Base-by-base conservation (phyloP, 2,113 vertebrate species). In the Xiphophorus couchianus region DNA sequence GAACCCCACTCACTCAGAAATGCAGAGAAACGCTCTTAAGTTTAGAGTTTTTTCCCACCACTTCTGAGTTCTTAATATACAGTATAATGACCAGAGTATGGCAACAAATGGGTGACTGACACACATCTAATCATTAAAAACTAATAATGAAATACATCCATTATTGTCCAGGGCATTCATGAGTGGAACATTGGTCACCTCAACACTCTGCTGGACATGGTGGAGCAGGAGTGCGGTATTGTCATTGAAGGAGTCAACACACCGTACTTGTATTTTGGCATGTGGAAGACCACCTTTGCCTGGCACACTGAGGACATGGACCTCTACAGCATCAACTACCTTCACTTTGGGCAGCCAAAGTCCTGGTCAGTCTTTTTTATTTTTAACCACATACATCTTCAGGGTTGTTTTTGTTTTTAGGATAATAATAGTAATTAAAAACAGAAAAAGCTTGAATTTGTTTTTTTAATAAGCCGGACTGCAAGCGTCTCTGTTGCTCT, bases 241-340 rank as follows among this genome's bases (percentile, higher is more conserved):
- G 97, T 99, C 84, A 99, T 99, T 0, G 98, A 99, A 91, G 98
- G 98, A 0, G 98, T 99, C 2, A 99, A 99, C 92, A 99, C 98
- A 1, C 98, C 98, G 6, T 99, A 99, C 92, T 93, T 99, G 66
- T 99, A 99, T 91, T 99, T 99, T 0, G 98, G 98, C 66, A 99
- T 99, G 98, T 99, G 98, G 98, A 99, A 99, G 89, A 99, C 98
- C 4, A 99, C 98, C 0, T 99, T 99, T 48, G 98, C 98, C 39
- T 99, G 98, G 98, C 98, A 99, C 78, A 99, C 98, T 0, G 98
- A 99, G 86, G 98, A 99, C 93, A 99, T 99, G 98, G 98, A 99
- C 91, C 96, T 99, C 54, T 99, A 99, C 93, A 99, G 98, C 81
- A 97, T 99, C 92, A 99, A 99, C 93, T 99, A 99, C 90, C 92